Conservation (phyloP, 2,888 invertebrate genomes). For the Spatulosminthurus flaviceps region DNA sequence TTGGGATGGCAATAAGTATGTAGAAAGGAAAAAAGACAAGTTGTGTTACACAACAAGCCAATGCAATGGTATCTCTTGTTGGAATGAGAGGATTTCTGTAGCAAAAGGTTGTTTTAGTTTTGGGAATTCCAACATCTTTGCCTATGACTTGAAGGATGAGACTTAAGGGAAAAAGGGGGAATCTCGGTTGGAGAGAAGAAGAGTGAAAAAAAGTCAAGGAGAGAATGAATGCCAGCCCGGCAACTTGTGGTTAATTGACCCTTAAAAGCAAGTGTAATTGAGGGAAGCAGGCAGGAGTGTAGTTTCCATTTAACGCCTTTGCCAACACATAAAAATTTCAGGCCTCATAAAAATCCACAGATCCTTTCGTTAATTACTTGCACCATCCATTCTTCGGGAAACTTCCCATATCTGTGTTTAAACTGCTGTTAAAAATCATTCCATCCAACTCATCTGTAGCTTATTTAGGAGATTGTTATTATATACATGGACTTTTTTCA, state of each 20-base stretch:
- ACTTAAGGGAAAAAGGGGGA: not conserved
- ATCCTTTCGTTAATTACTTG: constrained; percentile 60
- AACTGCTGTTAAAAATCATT: constrained; percentile 12
- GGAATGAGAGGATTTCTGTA: too few relatives aligned
- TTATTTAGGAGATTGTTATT: not conserved
- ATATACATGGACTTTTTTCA: not conserved
- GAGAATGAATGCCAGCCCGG: not conserved
- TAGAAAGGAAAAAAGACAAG: too few relatives aligned
- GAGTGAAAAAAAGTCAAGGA: not conserved
- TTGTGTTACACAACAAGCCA: too few relatives aligned
- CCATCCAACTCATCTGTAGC: not conserved
- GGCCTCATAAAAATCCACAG: constrained; percentile 59
- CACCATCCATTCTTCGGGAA: constrained; percentile 38
- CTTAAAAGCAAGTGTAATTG: constrained; percentile 62
- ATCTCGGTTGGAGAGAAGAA: constrained; percentile 1
- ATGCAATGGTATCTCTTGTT: too few relatives aligned
- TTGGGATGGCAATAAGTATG: too few relatives aligned
- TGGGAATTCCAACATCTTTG: not conserved
- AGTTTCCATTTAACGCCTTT: constrained; percentile 62
- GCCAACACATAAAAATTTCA: constrained; percentile 60
- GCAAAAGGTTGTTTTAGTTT: too few relatives aligned
- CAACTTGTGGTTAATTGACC: constrained; percentile 58
- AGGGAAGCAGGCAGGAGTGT: constrained; percentile 51
- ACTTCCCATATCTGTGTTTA: not conserved
- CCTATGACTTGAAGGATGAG: constrained; percentile 1